Conservation (phyloP, 1,140 invertebrate genomes). For the Bombus ignitus region DNA sequence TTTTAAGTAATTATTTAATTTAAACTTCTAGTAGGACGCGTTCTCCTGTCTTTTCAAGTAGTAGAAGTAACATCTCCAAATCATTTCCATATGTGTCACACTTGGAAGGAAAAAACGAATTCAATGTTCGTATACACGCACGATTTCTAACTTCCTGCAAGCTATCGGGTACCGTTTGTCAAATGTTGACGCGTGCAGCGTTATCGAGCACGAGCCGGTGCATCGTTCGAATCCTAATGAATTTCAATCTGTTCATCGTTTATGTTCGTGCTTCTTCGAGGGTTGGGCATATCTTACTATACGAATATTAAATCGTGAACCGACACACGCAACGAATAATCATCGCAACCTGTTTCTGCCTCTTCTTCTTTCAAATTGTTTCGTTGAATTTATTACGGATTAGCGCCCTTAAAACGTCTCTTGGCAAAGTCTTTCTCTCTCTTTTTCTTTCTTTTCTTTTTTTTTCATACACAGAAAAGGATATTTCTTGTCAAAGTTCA, state of each 20-base stretch:
- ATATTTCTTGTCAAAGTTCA: constrained; percentile 11
- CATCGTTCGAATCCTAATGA: constrained; percentile 51
- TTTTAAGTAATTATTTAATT: neutral
- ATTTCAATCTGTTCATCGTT: constrained; percentile 12
- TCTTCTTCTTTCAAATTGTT: neutral
- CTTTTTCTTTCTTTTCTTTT: no score
- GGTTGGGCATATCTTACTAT: constrained; percentile 42
- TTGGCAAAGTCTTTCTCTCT: neutral
- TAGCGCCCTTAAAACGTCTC: neutral
- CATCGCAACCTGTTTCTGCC: neutral
- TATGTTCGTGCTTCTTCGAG: neutral
- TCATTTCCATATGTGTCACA: neutral
- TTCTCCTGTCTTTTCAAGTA: neutral
- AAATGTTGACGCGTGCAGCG: constrained; percentile 38
- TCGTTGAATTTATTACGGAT: neutral
- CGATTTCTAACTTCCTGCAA: constrained; percentile 37
- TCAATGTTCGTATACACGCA: neutral
- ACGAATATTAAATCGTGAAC: constrained; percentile 37
- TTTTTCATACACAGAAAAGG: neutral
- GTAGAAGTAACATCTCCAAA: neutral
- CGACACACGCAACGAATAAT: constrained; percentile 29
- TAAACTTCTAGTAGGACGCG: neutral
- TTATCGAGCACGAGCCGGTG: constrained; percentile 38
- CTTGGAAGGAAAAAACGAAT: neutral
- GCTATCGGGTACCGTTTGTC: constrained; percentile 39